phyloP scores from a whole-genome alignment of 2,888 invertebrate genomes.

The Psylliodes chrysocephalus region DNA sequence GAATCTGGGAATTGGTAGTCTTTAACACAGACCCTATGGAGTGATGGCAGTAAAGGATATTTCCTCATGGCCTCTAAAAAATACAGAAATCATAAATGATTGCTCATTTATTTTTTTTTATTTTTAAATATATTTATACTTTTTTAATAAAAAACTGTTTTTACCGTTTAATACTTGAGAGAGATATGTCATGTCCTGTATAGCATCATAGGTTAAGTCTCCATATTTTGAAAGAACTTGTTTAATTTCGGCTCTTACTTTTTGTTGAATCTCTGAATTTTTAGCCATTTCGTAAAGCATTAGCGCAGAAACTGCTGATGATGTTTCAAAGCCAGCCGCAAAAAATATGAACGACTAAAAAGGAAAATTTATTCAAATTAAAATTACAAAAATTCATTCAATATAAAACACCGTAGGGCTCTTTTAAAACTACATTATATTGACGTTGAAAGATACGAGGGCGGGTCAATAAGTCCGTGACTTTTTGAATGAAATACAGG shows the following conservation, averaged over 20 bases:
- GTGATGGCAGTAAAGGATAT: conserved; percentile 57
- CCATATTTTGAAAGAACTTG: conserved; percentile 55
- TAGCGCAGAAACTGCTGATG: conserved; percentile 68
- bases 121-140: too few relatives aligned
- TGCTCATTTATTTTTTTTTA: too few relatives aligned
- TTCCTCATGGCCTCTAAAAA: conserved; percentile 59
- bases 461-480: too few relatives aligned
- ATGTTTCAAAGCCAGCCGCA: conserved; percentile 72
- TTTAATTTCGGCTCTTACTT: conserved; percentile 61
- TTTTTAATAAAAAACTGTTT: too few relatives aligned
- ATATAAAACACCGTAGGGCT: too few relatives aligned
- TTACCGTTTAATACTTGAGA: conserved; percentile 53
- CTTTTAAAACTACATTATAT: too few relatives aligned
- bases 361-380: too few relatives aligned
- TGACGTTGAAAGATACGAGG: too few relatives aligned
- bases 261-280: conserved; percentile 62
- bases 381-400: too few relatives aligned
- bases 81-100: too few relatives aligned
- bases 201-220: conserved; percentile 60
- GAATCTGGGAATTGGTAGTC: conserved; percentile 48
- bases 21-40: conserved; percentile 50
- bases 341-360: conserved; percentile 69
- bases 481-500: too few relatives aligned
- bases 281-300: conserved; percentile 67
- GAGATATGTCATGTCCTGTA: conserved; percentile 65